Percentiles rank a stretch among this genome's conserved stretches.
phyloP scores from a whole-genome alignment of 2,797 vertebrate species.

The Acanthurus lineatus region DNA sequence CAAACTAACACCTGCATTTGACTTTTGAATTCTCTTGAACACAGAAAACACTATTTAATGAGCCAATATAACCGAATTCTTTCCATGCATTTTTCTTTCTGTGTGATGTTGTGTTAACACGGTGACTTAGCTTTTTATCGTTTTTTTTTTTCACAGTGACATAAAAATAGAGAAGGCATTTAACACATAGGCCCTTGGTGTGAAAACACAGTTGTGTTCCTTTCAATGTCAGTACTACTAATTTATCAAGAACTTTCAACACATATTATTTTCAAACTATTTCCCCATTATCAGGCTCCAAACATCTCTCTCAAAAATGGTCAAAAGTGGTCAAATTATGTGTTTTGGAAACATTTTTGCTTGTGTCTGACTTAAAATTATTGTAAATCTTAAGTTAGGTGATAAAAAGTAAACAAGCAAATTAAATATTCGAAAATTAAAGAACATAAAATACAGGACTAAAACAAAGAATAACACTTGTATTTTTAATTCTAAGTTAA shows the following conservation, averaged over 20 bases:
- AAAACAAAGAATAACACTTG: not conserved
- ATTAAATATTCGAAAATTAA: not conserved
- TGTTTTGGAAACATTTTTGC: not conserved
- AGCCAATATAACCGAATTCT: not conserved
- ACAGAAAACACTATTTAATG: not conserved
- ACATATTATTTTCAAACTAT: not conserved
- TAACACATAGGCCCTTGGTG: not conserved
- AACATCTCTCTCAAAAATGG: not conserved
- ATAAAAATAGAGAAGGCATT: not conserved
- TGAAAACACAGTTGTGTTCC: not conserved
- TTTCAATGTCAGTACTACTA: not conserved
- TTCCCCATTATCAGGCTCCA: not conserved
- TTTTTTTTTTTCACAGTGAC: not conserved
- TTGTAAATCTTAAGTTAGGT: not conserved
- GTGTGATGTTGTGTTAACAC: not conserved
- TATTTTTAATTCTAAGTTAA: not conserved
- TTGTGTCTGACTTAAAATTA: not conserved
- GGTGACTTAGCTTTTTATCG: not conserved
- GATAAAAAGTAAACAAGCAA: not conserved
- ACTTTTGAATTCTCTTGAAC: conserved; percentile 9
- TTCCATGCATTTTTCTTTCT: not conserved
- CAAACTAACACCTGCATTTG: conserved; percentile 12
- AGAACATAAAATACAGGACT: not conserved
- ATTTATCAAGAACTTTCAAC: not conserved
- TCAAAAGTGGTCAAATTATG: not conserved